Conservation (phyloP, 2,888 invertebrate species). For the Dromius quadrimaculatus region DNA sequence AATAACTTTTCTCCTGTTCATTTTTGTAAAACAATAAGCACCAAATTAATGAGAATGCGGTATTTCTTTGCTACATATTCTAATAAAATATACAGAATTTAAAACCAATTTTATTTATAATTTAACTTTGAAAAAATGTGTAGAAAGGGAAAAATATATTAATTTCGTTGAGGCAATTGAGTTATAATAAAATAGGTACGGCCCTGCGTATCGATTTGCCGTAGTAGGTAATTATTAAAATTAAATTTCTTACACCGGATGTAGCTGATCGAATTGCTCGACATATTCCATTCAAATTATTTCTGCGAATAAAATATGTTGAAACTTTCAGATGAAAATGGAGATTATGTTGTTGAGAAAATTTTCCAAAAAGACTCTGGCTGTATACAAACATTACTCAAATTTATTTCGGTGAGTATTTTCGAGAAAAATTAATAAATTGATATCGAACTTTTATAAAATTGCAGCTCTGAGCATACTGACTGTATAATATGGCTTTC, state of each 20-base stretch:
- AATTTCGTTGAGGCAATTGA: too few relatives aligned
- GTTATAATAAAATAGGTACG: too few relatives aligned
- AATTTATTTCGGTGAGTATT: slow-evolving; percentile 41
- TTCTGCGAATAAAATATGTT: slow-evolving; percentile 15
- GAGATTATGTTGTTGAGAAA: slow-evolving; percentile 41
- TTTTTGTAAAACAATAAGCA: not conserved
- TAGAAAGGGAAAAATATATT: too few relatives aligned
- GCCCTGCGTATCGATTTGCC: too few relatives aligned
- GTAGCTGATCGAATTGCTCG: slow-evolving; percentile 9
- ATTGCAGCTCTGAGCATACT: not conserved
- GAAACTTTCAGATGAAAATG: slow-evolving; percentile 47
- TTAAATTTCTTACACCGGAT: not conserved
- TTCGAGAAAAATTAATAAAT: not conserved
- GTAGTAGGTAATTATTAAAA: not conserved
- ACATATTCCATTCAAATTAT: slow-evolving; percentile 9
- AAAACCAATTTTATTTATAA: too few relatives aligned
- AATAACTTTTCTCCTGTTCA: not conserved
- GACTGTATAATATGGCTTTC: slow-evolving; percentile 15
- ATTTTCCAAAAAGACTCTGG: slow-evolving; percentile 44
- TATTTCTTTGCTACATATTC: too few relatives aligned
- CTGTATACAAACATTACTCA: slow-evolving; percentile 44
- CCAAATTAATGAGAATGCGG: too few relatives aligned
- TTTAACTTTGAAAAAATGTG: too few relatives aligned
- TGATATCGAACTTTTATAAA: not conserved
- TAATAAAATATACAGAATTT: too few relatives aligned